Percentiles rank a stretch among this genome's conserved stretches.
These are phyloP conservation scores for Drosophila nigromelanica DNA, from an alignment of 1,140 invertebrate species.

Conservation along the genomic window DNA sequence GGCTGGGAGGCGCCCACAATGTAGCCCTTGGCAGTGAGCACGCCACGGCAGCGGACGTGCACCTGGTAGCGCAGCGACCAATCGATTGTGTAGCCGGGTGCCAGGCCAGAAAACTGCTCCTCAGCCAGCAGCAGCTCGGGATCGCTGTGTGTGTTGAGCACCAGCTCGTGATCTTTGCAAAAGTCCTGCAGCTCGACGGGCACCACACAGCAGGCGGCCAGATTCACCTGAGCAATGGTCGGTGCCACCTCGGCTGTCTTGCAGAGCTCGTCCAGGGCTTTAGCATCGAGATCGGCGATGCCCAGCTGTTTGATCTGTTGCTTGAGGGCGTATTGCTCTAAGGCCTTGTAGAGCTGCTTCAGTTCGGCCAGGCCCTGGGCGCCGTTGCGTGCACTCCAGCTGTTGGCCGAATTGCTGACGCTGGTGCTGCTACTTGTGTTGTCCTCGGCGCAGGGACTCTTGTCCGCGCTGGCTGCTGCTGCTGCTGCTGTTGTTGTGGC, in stretches of 20 bases:
- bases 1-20: conserved; percentile 84
- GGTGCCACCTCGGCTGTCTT: conserved; percentile 93
- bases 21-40: conserved; percentile 94
- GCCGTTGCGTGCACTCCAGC: conserved; percentile 84
- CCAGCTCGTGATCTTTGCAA: conserved; percentile 95
- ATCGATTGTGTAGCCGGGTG: conserved; percentile 70
- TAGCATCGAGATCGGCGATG: conserved; percentile 94
- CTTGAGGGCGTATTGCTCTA: conserved; percentile 68
- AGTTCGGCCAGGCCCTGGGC: conserved; percentile 84
- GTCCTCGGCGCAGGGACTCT: conserved; percentile 21
- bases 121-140: conserved; percentile 88
- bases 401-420: conserved; percentile 23
- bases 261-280: conserved; percentile 90
- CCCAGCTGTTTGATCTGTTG: conserved; percentile 89
- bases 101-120: conserved; percentile 61
- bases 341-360: conserved; percentile 85
- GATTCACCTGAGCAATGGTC: conserved; percentile 96
- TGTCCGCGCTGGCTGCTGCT: conserved; percentile 5
- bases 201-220: conserved; percentile 97
- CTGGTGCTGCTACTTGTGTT: neutral
- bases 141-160: conserved; percentile 97
- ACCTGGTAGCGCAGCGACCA: conserved; percentile 94
- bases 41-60: conserved; percentile 94
- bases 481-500: conserved; percentile 56
- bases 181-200: conserved; percentile 94